A percentile compares a stretch with the other conserved stretches of the same genome.
phyloP scores from a whole-genome alignment of 2,797 vertebrate species.

The Smutsia temminckii region DNA sequence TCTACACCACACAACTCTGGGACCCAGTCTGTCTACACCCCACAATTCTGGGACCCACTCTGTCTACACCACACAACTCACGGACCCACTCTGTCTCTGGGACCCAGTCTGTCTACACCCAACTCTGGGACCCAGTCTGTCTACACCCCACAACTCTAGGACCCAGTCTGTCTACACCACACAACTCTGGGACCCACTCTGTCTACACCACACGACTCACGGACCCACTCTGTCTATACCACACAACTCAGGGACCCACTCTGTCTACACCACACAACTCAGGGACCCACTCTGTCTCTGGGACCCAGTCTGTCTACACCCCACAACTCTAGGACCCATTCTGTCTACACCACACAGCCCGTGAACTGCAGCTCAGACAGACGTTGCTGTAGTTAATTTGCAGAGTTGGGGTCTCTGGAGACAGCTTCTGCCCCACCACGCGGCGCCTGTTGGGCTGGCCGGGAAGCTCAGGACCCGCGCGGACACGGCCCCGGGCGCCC shows the following conservation, averaged over 20 bases:
- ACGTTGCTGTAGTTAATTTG: background rate
- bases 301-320: background rate
- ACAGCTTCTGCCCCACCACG: slow-evolving; percentile 57
- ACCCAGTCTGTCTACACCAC: too few relatives aligned
- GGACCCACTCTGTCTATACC: too few relatives aligned
- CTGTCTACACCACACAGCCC: background rate
- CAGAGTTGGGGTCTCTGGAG: background rate
- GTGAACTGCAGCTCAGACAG: background rate
- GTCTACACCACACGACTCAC: too few relatives aligned
- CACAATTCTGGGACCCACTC: background rate
- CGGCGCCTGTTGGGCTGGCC: background rate
- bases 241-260: background rate
- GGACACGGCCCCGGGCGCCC: background rate
- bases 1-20: background rate
- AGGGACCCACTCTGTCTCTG: background rate
- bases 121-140: background rate
- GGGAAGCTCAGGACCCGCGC: background rate
- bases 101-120: background rate
- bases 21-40: too few relatives aligned
- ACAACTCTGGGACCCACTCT: background rate
- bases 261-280: background rate
- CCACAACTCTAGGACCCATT: background rate
- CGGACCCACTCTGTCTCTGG: background rate
- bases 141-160: background rate
- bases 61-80: background rate